Evolutionary conservation across 2,797 vertebrate genomes (phyloP).

Genomic region (Leptoclinus maculatus): DNA sequence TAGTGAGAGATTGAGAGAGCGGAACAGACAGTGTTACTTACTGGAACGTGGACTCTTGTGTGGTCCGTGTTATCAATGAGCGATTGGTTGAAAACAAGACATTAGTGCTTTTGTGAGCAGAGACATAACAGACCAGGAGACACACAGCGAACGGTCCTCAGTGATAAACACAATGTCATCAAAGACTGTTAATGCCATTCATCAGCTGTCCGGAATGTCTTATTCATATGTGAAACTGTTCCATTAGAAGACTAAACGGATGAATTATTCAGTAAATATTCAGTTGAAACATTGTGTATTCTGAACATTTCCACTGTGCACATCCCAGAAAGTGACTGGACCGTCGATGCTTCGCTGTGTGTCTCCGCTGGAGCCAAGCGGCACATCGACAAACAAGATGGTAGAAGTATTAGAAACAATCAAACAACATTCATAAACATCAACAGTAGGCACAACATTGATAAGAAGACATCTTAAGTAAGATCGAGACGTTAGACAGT

Average conservation of each 20-base stretch:
- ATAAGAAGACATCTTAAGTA: slow-evolving; percentile 58
- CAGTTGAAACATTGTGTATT: not conserved
- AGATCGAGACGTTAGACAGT: slow-evolving; percentile 70
- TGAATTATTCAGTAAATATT: slow-evolving; percentile 18
- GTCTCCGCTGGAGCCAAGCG: slow-evolving; percentile 81
- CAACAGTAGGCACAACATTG: slow-evolving; percentile 71
- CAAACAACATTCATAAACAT: slow-evolving; percentile 81
- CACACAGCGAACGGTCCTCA: slow-evolving; percentile 76
- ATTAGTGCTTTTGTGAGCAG: slow-evolving; percentile 89
- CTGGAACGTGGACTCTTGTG: slow-evolving; percentile 87
- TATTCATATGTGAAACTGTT: slow-evolving; percentile 18
- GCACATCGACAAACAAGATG: slow-evolving; percentile 87
- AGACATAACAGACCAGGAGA: slow-evolving; percentile 86
- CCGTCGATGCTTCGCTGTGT: slow-evolving; percentile 71
- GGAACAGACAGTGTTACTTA: slow-evolving; percentile 87
- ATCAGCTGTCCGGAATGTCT: slow-evolving; percentile 27
- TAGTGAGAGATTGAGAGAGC: slow-evolving; percentile 73
- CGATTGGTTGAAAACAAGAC: slow-evolving; percentile 91
- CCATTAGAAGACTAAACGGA: slow-evolving; percentile 13
- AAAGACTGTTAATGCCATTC: slow-evolving; percentile 3
- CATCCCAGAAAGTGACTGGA: not conserved
- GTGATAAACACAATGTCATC: not conserved
- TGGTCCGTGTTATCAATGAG: slow-evolving; percentile 89
- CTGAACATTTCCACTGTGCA: not conserved
- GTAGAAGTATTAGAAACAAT: slow-evolving; percentile 77